These are phyloP conservation scores for Tenrec ecaudatus DNA, from an alignment of 2,113 vertebrate species.

Conservation along the genomic window DNA sequence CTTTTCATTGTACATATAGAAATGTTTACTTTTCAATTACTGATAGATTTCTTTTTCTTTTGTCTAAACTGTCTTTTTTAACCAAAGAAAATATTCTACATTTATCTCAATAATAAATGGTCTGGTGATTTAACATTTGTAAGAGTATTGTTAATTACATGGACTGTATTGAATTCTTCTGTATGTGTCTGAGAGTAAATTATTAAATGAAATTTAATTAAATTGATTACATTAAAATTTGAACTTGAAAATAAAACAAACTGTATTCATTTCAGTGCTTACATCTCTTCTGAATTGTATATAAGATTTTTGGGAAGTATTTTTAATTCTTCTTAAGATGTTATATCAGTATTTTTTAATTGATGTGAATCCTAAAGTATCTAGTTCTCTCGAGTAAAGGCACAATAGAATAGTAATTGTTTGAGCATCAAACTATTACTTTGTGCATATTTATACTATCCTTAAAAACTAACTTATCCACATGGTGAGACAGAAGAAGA, in stretches of 20 bases:
- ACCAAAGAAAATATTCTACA: neutral
- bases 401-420: neutral
- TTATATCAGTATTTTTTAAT: neutral
- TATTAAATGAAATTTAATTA: neutral
- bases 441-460: neutral
- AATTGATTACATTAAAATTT: neutral
- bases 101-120: neutral
- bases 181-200: neutral
- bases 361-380: neutral
- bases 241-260: neutral
- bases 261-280: neutral
- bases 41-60: neutral
- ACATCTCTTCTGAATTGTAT: neutral
- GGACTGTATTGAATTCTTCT: neutral
- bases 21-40: slow-evolving; percentile 17
- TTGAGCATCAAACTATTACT: neutral
- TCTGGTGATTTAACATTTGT: neutral
- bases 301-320: neutral
- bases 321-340: neutral
- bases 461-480: neutral
- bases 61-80: slow-evolving; percentile 31
- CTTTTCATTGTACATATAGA: neutral
- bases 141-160: neutral
- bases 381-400: neutral
- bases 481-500: neutral